Percentiles rank a stretch among this genome's conserved stretches.
Evolutionary conservation across 2,113 vertebrate species (phyloP).

Genomic region (Pimephales promelas): DNA sequence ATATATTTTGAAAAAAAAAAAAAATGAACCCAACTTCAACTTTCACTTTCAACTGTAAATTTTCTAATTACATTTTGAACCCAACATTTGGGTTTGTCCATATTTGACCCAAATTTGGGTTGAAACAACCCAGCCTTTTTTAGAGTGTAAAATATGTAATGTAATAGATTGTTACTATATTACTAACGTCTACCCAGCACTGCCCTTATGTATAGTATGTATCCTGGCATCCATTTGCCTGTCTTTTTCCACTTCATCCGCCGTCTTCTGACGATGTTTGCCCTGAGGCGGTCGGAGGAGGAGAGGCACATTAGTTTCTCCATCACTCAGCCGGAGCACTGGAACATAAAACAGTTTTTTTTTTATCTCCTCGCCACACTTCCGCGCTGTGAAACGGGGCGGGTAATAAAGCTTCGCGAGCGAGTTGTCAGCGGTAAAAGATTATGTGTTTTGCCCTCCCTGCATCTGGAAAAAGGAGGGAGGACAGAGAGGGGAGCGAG

Average conservation of each 20-base stretch:
- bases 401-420: slow-evolving; percentile 72
- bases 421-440: slow-evolving; percentile 76
- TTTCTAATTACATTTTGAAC: no score
- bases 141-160: no score
- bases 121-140: no score
- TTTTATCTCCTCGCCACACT: slow-evolving; percentile 58
- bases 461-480: slow-evolving; percentile 8
- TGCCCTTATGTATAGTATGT: slow-evolving; percentile 64
- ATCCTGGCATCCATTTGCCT: slow-evolving; percentile 36
- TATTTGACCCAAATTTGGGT: no score
- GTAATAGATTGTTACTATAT: no score
- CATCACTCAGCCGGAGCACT: slow-evolving; percentile 67
- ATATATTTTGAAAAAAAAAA: no score
- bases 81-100: no score
- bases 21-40: no score
- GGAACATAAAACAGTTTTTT: slow-evolving; percentile 65
- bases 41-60: no score
- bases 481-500: background rate
- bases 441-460: slow-evolving; percentile 78
- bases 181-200: no score
- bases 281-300: slow-evolving; percentile 73
- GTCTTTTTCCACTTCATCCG: background rate
- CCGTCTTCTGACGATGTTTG: slow-evolving; percentile 60
- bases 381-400: slow-evolving; percentile 59
- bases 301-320: slow-evolving; percentile 69